Percentiles rank a stretch among this genome's conserved stretches.
Conservation (phyloP, 2,797 vertebrate species). For the Okamejei kenojei region DNA sequence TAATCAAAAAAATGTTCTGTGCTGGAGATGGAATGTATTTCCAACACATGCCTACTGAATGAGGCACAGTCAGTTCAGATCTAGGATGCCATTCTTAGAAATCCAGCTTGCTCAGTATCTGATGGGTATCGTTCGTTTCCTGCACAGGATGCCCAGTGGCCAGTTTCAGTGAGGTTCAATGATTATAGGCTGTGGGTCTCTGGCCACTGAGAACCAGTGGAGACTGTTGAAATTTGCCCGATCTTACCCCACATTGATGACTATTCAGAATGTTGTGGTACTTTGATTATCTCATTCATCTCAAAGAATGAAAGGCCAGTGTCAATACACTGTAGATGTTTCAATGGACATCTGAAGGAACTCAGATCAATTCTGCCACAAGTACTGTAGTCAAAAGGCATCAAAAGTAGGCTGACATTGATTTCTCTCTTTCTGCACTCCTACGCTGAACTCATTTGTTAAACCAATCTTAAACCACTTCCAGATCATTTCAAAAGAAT, state of each 20-base stretch:
- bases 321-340: conserved; percentile 25
- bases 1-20: background rate
- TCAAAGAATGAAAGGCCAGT: conserved; percentile 2
- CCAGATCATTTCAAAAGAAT: conserved; percentile 37
- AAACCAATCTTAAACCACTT: conserved; percentile 37
- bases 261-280: background rate
- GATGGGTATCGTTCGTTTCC: background rate
- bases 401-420: conserved; percentile 35
- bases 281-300: conserved; percentile 20
- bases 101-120: background rate
- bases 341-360: conserved; percentile 33
- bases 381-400: conserved; percentile 33
- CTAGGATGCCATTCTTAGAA: background rate
- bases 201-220: background rate
- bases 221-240: background rate
- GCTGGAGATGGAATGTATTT: background rate
- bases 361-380: conserved; percentile 38
- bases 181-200: background rate
- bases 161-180: background rate
- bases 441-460: conserved; percentile 24
- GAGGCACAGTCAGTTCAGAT: background rate
- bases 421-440: conserved; percentile 25
- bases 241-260: background rate
- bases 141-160: background rate
- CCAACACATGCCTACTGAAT: background rate